phyloP scores from a whole-genome alignment of 2,113 vertebrate species.

The Spilogale gracilis region DNA sequence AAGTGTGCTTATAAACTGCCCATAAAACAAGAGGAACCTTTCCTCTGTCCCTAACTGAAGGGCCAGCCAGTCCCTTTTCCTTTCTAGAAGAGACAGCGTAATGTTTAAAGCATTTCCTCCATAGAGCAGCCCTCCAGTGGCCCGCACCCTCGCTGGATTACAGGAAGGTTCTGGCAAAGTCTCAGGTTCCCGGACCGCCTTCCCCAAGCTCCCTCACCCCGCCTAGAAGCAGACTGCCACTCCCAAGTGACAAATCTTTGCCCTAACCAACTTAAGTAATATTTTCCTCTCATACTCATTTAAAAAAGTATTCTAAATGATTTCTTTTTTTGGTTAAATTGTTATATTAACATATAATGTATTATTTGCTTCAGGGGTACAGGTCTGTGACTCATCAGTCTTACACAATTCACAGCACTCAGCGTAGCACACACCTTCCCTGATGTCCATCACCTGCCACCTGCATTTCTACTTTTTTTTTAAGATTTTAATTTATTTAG shows the following conservation, averaged over 20 bases:
- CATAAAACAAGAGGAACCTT: not conserved
- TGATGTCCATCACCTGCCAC: too few species aligned
- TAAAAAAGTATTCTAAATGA: constrained; percentile 1
- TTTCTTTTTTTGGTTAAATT: not conserved
- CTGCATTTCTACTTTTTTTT: not conserved
- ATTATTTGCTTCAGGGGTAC: too few species aligned
- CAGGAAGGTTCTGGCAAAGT: not conserved
- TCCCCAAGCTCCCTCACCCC: not conserved
- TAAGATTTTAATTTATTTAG: too few species aligned
- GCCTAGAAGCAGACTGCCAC: not conserved
- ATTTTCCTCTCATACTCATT: not conserved
- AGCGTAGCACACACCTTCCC: too few species aligned
- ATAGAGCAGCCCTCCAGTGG: too few species aligned
- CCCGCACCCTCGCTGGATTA: not conserved
- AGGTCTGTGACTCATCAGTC: too few species aligned
- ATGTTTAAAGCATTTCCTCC: not conserved
- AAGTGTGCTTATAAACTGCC: not conserved
- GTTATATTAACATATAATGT: too few species aligned
- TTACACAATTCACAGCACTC: too few species aligned
- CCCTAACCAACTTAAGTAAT: not conserved
- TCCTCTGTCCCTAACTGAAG: not conserved
- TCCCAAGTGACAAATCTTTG: not conserved
- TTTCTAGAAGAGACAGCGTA: not conserved
- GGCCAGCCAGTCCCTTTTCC: not conserved
- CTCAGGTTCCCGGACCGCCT: not conserved